Evolutionary conservation across 2,888 invertebrate species (phyloP).

Genomic region (Pachydiplax longipennis): DNA sequence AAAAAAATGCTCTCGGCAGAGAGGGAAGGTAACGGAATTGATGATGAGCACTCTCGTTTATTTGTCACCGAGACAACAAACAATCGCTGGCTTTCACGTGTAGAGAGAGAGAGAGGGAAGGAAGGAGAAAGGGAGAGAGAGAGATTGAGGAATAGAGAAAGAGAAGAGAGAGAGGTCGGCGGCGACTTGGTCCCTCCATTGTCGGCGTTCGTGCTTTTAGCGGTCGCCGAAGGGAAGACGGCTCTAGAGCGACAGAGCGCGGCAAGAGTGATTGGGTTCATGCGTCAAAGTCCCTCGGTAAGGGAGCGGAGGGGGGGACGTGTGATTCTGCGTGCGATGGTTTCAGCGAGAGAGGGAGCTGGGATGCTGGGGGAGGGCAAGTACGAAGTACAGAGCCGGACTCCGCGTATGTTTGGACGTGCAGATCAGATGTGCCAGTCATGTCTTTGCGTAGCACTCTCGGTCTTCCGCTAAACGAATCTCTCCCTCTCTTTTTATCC

Average conservation of each 20-base stretch:
- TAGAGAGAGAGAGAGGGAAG: constrained; percentile 10
- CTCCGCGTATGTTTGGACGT: constrained; percentile 36
- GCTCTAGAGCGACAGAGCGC: constrained; percentile 22
- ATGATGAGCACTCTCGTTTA: constrained; percentile 43
- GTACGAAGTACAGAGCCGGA: background rate
- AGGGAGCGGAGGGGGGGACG: background rate
- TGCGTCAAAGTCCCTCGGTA: constrained; percentile 37
- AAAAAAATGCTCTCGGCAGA: background rate
- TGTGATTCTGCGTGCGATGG: background rate
- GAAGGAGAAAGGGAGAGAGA: constrained; percentile 50
- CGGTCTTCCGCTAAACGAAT: constrained; percentile 18
- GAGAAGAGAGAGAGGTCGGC: constrained; percentile 47
- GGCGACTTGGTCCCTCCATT: background rate
- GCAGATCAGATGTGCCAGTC: constrained; percentile 35
- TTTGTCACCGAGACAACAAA: constrained; percentile 43
- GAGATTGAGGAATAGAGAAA: constrained; percentile 52
- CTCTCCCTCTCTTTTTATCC: background rate
- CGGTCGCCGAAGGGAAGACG: constrained; percentile 26
- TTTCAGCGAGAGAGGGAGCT: background rate
- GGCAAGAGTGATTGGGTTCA: constrained; percentile 39
- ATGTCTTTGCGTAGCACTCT: constrained; percentile 31
- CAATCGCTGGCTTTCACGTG: constrained; percentile 33
- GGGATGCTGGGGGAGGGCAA: background rate
- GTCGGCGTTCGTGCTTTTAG: constrained; percentile 28
- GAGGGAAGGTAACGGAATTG: constrained; percentile 34